phyloP scores from a whole-genome alignment of 2,888 invertebrate genomes.

The Athalia circularis region DNA sequence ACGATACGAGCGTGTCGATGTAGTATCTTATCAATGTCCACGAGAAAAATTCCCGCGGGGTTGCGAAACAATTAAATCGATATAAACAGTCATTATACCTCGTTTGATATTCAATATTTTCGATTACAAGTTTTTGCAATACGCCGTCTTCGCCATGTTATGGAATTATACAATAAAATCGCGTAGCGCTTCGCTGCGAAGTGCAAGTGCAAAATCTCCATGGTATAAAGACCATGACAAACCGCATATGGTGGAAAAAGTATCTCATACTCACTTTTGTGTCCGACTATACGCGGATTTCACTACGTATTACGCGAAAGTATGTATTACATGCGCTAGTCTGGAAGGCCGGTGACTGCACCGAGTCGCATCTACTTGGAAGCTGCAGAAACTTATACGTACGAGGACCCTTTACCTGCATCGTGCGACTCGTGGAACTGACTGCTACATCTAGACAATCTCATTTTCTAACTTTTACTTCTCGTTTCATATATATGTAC shows the following conservation, averaged over 20 bases:
- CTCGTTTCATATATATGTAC: constrained; percentile 9
- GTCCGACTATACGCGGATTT: constrained; percentile 25
- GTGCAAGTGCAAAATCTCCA: no score
- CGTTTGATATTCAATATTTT: no score
- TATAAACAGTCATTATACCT: no score
- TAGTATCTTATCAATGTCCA: constrained; percentile 7
- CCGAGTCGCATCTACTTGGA: constrained; percentile 36
- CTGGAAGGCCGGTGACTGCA: constrained; percentile 23
- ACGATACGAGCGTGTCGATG: constrained; percentile 17
- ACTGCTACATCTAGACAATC: constrained; percentile 41
- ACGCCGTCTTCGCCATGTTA: no score
- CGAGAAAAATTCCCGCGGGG: no score
- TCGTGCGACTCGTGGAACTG: constrained; percentile 33
- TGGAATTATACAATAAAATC: no score
- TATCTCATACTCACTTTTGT: background rate
- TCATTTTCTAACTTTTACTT: constrained; percentile 39
- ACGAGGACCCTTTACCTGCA: constrained; percentile 32
- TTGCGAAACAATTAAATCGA: no score
- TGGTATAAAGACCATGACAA: background rate
- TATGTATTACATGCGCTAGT: constrained; percentile 6
- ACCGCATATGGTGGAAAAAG: background rate
- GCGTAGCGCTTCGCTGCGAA: no score
- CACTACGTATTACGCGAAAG: constrained; percentile 30
- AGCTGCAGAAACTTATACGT: background rate
- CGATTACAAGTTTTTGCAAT: no score